Conservation (phyloP, 2,888 invertebrate genomes). For the Endomychus coccineus region DNA sequence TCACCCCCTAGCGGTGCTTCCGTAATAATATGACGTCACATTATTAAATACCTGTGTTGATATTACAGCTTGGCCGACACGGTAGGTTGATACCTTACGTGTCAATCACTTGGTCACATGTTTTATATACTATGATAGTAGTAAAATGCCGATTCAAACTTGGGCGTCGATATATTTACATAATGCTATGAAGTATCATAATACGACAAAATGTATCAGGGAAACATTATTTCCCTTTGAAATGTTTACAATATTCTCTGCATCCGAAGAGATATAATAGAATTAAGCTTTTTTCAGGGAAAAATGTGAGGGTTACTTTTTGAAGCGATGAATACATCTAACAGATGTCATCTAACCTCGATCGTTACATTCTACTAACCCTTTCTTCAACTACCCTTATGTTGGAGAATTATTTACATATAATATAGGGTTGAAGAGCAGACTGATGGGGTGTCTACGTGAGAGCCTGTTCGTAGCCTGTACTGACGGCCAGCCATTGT, state of each 20-base stretch:
- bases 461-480: conserved; percentile 16
- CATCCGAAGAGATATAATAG: no score
- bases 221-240: no score
- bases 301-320: no score
- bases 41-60: conserved; percentile 37
- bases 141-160: neutral
- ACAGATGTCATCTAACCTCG: neutral
- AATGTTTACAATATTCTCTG: no score
- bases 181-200: no score
- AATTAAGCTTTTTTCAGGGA: no score
- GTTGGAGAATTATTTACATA: conserved; percentile 15
- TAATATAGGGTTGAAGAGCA: conserved; percentile 1
- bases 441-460: conserved; percentile 13
- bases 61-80: conserved; percentile 26
- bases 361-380: conserved; percentile 3
- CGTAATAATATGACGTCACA: conserved; percentile 34
- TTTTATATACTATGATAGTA: no score
- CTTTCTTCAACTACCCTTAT: conserved; percentile 8
- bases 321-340: no score
- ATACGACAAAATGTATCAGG: no score
- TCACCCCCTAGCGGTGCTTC: conserved; percentile 36
- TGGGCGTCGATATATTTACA: no score
- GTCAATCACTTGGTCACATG: no score
- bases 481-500: conserved; percentile 1
- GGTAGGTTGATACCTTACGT: no score